Evolutionary conservation across 2,888 invertebrate genomes (phyloP), one percentile per base, ranked within the genome.

Genomic region (Eristalis arbustorum): DNA sequence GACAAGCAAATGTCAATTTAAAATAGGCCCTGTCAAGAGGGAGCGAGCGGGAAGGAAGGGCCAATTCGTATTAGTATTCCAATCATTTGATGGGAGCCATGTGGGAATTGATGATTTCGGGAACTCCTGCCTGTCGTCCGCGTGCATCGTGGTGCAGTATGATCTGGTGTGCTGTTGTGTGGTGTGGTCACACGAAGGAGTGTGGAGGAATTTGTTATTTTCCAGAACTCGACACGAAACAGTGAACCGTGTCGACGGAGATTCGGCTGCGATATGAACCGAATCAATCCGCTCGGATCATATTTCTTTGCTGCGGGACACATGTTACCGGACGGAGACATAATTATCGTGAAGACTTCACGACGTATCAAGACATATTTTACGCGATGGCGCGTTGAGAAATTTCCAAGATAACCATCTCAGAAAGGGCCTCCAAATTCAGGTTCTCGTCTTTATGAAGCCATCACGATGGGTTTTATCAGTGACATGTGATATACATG

Each of bases 401-500:
- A 63, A 74, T 69, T 77, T 77, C 57, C 37, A 5, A 61, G 81
- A 85, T 85, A 77, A 77, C 73, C 56, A 85, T 81, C 81, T 81
- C 18, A 42, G 62, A 23, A 61, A 72, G 84, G 75, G 62, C 37
- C 74, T 76, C 74, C 64, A 42, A 42, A 56, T 84, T 69, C 62
- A 31, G 56, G 56, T 73, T 75, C 37, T 66, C 37, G 25, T 69
- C 81, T 81, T 77, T 85, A 85, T 85, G 74, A 85, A 85, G 85
- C 59, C 81, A 78, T 85, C 77, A 74, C 23, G 59, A 71, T 59
- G 28, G 56, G 76, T 61, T 75, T 72, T 84, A 80, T 84, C 80
- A 80, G 77, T 56, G 73, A 77, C 85, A 85, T 81, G 85, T 81
- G 85, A 81, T 85, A 81, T 81, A 81, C 74, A 85, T 85, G 85